These are phyloP conservation scores for Proisotoma minuta DNA, from an alignment of 2,888 invertebrate species.

Conservation along the genomic window DNA sequence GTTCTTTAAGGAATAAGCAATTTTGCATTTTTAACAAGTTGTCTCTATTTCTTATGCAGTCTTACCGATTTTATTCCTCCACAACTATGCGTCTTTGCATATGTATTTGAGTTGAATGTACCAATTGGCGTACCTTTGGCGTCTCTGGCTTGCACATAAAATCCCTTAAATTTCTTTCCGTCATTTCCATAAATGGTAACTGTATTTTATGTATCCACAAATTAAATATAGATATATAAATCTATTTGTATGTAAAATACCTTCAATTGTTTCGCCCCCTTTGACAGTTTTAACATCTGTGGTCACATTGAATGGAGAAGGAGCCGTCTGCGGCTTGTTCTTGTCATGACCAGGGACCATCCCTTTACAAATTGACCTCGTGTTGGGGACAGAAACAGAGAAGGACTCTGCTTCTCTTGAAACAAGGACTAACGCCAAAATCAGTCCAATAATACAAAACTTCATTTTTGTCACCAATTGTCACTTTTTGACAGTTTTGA, in stretches of 20 bases:
- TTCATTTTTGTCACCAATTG: too few species aligned
- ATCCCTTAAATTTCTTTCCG: conserved; percentile 31
- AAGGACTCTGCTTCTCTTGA: too few species aligned
- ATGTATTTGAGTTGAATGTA: conserved; percentile 32
- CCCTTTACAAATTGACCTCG: conserved; percentile 19
- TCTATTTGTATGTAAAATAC: conserved; percentile 15
- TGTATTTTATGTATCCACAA: conserved; percentile 8
- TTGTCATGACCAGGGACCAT: conserved; percentile 35
- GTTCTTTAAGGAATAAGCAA: too few species aligned
- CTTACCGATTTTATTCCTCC: conserved; percentile 34
- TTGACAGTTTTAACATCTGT: conserved; percentile 16
- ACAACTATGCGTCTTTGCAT: conserved; percentile 37
- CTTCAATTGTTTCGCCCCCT: conserved; percentile 24
- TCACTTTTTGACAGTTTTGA: too few species aligned
- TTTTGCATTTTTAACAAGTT: too few species aligned
- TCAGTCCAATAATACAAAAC: too few species aligned
- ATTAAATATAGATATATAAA: background rate
- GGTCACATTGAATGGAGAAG: conserved; percentile 19
- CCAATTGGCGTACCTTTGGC: conserved; percentile 31
- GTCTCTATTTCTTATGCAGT: too few species aligned
- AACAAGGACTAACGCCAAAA: too few species aligned
- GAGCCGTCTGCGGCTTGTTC: conserved; percentile 21
- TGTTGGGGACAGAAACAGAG: conserved; percentile 32
- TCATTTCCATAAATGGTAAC: conserved; percentile 20
- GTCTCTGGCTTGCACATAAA: conserved; percentile 37